Evolutionary conservation across 2,888 invertebrate genomes (phyloP).

Genomic region (Sympetrum striolatum): DNA sequence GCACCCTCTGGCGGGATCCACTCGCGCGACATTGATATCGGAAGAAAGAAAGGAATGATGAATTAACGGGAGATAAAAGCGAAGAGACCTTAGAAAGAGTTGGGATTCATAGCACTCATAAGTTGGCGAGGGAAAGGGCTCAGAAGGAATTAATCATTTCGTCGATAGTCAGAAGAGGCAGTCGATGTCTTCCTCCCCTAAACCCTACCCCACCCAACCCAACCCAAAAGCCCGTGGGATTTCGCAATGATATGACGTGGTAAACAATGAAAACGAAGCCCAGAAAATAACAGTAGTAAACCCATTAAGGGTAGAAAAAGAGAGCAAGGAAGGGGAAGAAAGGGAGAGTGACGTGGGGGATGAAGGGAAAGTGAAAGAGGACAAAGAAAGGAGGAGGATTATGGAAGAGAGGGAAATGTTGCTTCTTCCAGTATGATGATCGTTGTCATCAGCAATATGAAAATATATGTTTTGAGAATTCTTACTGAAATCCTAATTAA

Average conservation of each 20-base stretch:
- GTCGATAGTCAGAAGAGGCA: neutral
- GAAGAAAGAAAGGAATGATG: neutral
- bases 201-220: no score
- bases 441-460: no score
- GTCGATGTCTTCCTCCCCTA: neutral
- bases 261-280: constrained; percentile 18
- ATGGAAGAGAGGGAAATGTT: neutral
- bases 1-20: neutral
- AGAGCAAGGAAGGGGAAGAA: neutral
- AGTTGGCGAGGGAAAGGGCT: neutral
- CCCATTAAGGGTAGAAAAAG: constrained; percentile 10
- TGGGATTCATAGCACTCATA: neutral
- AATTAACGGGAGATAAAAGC: neutral
- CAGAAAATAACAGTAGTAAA: constrained; percentile 19
- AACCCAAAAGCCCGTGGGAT: neutral
- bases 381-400: neutral
- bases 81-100: neutral
- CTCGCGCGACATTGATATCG: neutral
- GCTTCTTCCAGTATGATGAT: no score
- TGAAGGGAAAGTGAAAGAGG: neutral
- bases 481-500: no score
- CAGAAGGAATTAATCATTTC: neutral
- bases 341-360: neutral
- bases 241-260: constrained; percentile 23
- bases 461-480: no score